Base-by-base conservation (phyloP, 2,888 invertebrate species). In the Macaria liturata region DNA sequence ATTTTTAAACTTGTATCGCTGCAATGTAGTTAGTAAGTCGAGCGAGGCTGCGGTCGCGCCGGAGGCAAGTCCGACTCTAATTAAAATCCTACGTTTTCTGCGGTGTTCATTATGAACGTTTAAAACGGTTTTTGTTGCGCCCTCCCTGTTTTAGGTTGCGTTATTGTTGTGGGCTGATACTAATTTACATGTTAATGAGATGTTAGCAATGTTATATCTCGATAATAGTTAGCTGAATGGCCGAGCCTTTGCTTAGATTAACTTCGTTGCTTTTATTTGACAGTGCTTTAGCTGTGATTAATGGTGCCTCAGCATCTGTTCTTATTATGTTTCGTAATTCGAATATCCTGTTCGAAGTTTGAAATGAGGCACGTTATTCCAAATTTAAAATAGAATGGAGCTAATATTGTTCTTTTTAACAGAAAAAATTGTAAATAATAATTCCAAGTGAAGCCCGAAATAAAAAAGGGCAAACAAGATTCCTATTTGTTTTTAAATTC, bases 101-200 rank as follows among this genome's bases (percentile, higher is more conserved):
- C 80, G 84, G 83, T 83, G 85, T 86, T 84, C 86, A 85, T 89
- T 88, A 87, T 83, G 86, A 86, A 88, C 87, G 80, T 86, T 85
- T 85, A 80, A 82, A 84, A 80, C 75, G 80, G 80, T 87, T 88
- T 88, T 88, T 87, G 88, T 88, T 87, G 75, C 77, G 71, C 69
- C 74, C 77, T 80, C 80, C 72, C 81, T 78, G 83, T 83, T 85
- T 80, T 76, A 8, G 78, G 73, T 81, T 80, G 78, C 80, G 83
- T 85, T 86, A 88, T 87, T 87, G 84, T 88, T 85, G 84, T 84
- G 84, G 85, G 81, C 68, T 80, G 83, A 80, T 82, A 86, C 87
- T 89, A 85, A 91, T 90, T 89, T 88, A 88, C 88, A 91, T 90
- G 86, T 83, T 90, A 90, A 89, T 90, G 82, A 89, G 84, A 80